Percentiles rank a stretch among this genome's conserved stretches.
Evolutionary conservation across 2,888 invertebrate species (phyloP).

Genomic region (Parthenolecanium corni): DNA sequence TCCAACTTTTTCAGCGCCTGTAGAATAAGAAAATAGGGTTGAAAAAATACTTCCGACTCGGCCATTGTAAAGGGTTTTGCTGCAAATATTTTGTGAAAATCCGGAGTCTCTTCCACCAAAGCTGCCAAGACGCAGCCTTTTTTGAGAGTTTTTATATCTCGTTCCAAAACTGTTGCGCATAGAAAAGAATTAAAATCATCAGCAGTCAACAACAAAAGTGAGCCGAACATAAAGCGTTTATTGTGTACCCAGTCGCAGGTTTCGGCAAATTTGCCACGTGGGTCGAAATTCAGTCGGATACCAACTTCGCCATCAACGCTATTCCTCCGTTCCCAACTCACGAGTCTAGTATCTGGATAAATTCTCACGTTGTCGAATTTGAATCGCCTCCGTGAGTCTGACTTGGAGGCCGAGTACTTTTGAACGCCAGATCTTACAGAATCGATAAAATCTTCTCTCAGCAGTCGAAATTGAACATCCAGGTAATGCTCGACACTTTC

Average conservation of each 20-base stretch:
- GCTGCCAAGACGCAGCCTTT: constrained; percentile 12
- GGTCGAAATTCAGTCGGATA: constrained; percentile 31
- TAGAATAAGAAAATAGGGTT: constrained; percentile 65
- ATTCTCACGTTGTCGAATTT: constrained; percentile 55
- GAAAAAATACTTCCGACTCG: constrained; percentile 68
- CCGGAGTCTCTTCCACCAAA: constrained; percentile 2
- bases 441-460: constrained; percentile 66
- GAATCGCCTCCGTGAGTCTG: background rate
- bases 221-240: constrained; percentile 57
- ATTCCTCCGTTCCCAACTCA: background rate
- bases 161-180: constrained; percentile 54
- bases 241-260: constrained; percentile 42
- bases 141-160: constrained; percentile 37
- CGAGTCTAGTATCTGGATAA: constrained; percentile 43
- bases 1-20: constrained; percentile 51
- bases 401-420: background rate
- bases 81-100: background rate
- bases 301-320: constrained; percentile 32
- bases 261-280: background rate
- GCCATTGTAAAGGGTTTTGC: constrained; percentile 3
- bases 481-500: constrained; percentile 57
- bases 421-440: constrained; percentile 54
- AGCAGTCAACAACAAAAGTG: constrained; percentile 57
- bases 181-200: constrained; percentile 56
- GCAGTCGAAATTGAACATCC: constrained; percentile 60